Evolutionary conservation across 2,888 invertebrate genomes (phyloP).

Genomic region (Tetropium fuscum): DNA sequence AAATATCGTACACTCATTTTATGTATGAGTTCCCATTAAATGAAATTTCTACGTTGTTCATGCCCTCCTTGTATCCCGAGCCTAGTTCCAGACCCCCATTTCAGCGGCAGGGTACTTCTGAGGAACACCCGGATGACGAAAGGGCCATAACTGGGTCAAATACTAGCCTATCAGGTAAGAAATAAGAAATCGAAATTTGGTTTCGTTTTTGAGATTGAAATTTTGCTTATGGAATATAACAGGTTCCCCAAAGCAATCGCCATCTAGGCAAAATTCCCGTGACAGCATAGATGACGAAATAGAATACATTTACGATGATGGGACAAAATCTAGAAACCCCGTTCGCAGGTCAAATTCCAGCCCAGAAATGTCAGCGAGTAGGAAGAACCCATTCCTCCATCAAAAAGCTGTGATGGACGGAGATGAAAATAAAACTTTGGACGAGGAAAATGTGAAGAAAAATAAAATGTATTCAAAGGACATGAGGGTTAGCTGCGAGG

Average conservation of each 20-base stretch:
- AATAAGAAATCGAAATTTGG: background rate
- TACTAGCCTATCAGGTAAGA: slow-evolving; percentile 36
- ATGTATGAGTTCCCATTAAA: slow-evolving; percentile 73
- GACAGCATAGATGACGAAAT: slow-evolving; percentile 69
- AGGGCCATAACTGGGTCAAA: slow-evolving; percentile 30
- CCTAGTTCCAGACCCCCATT: slow-evolving; percentile 42
- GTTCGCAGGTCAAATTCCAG: slow-evolving; percentile 91
- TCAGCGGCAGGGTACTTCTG: slow-evolving; percentile 45
- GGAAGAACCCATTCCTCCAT: slow-evolving; percentile 78
- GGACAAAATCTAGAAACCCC: slow-evolving; percentile 77
- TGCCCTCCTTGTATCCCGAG: slow-evolving; percentile 67
- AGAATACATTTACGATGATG: slow-evolving; percentile 61
- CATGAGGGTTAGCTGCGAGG: slow-evolving; percentile 88
- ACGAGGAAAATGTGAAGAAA: slow-evolving; percentile 67
- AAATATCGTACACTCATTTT: slow-evolving; percentile 71
- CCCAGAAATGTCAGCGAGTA: slow-evolving; percentile 91
- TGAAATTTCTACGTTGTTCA: slow-evolving; percentile 81
- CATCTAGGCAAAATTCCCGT: slow-evolving; percentile 69
- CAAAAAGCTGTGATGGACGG: slow-evolving; percentile 63
- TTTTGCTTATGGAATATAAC: background rate
- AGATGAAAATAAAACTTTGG: slow-evolving; percentile 50
- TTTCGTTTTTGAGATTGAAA: background rate
- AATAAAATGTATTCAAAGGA: slow-evolving; percentile 77
- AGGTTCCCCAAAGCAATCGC: slow-evolving; percentile 58
- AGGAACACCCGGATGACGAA: slow-evolving; percentile 36